Evolutionary conservation across 2,797 vertebrate species (phyloP).

Genomic region (Microctenopoma lineatum): DNA sequence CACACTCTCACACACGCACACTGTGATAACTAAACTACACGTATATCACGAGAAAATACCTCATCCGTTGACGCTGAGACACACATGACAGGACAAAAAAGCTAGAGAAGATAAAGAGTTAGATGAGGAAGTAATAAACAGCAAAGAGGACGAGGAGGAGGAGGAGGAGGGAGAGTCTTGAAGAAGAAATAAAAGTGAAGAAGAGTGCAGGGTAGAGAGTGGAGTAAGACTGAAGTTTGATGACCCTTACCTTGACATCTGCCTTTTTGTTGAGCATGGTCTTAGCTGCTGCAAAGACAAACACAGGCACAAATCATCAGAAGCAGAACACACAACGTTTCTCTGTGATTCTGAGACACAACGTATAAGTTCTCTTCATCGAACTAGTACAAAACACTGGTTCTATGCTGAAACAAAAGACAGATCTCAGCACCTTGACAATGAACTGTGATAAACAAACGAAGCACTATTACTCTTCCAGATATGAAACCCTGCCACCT

Average conservation of each 20-base stretch:
- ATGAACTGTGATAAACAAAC: neutral
- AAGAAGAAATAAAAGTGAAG: neutral
- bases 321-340: neutral
- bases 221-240: neutral
- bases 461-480: slow-evolving; percentile 7
- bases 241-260: slow-evolving; percentile 85
- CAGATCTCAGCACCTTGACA: neutral
- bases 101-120: neutral
- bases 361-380: no score
- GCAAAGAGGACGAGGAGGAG: neutral
- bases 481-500: slow-evolving; percentile 1
- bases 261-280: slow-evolving; percentile 88
- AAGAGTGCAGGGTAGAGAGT: neutral
- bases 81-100: neutral
- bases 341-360: neutral
- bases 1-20: neutral
- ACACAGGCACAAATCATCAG: slow-evolving; percentile 51
- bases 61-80: neutral
- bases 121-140: neutral
- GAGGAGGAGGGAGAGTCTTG: slow-evolving; percentile 1
- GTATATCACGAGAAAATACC: slow-evolving; percentile 8
- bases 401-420: slow-evolving; percentile 4
- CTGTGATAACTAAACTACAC: slow-evolving; percentile 5
- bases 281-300: slow-evolving; percentile 86
- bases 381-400: no score